Evolutionary conservation across 2,888 invertebrate species (phyloP), one percentile per base, ranked within the genome.

Genomic region (Lomographa bimaculata): DNA sequence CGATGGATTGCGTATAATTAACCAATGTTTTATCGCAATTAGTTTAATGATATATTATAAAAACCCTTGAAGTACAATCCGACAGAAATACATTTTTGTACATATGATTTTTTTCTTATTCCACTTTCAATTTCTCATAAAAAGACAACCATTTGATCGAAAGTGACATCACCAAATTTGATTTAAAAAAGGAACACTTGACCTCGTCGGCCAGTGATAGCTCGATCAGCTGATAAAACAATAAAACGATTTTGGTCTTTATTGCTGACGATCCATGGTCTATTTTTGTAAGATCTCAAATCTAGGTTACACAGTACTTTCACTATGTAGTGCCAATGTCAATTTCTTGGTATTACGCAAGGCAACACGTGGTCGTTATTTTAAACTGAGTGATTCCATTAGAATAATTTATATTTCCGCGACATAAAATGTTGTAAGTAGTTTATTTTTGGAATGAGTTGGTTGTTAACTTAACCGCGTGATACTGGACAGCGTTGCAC

Each of bases 311-410:
- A 24, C 54, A 28, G 14, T 71, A 83, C 83, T 84, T 84, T 85
- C 85, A 79, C 84, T 77, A 65, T 67, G 75, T 78, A 81, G 73
- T 83, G 75, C 76, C 85, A 86, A 85, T 86, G 85, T 85, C 85
- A 86, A 76, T 84, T 82, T 82, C 82, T 79, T 80, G 71, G 61
- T 54, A 60, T 74, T 73, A 63, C 64, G 61, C 65, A 72, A 72
- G 51, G 59, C 61, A 64, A 48, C 58, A 54, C 60, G 61, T 61
- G 61, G 50, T 11, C 25, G 17, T 17, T 17, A 18, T 27, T 25
- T 28, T 27, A 10, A 9, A 29, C 6, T 16, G 18, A 5, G 10
- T 24, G 1, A 11, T 18, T 34, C 25, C 19, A 25, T 25, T 25
- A 4, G 7, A 21, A 34, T 29, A n/a, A 16, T 26, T 26, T 7